These are phyloP conservation scores for Hippocampus kuda DNA, from an alignment of 2,797 vertebrate genomes.

Conservation along the genomic window DNA sequence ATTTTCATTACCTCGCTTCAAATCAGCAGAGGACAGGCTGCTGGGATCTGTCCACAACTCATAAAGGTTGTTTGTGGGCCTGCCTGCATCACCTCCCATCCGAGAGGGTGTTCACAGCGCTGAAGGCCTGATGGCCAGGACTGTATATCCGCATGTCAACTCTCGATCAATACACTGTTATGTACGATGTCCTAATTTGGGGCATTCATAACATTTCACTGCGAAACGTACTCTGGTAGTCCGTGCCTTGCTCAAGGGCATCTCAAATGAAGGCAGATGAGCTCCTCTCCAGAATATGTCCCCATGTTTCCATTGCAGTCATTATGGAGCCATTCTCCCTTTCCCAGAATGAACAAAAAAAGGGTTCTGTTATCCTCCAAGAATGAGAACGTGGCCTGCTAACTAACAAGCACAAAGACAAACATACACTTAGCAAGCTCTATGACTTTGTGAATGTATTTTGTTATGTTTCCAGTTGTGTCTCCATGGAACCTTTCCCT, in stretches of 20 bases:
- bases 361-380: background rate
- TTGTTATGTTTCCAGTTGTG: background rate
- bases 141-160: background rate
- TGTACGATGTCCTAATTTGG: background rate
- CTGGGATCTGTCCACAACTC: constrained; percentile 73
- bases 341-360: background rate
- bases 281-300: background rate
- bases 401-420: background rate
- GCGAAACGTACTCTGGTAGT: background rate
- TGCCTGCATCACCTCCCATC: constrained; percentile 43
- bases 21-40: constrained; percentile 67
- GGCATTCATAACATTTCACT: background rate
- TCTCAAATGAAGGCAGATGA: background rate
- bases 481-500: background rate
- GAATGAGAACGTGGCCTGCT: background rate
- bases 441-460: background rate
- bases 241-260: background rate
- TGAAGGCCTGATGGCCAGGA: background rate
- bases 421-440: background rate
- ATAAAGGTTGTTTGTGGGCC: constrained; percentile 61
- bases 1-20: constrained; percentile 72
- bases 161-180: background rate
- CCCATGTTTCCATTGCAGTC: background rate
- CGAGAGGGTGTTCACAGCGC: constrained; percentile 40
- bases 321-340: background rate